A percentile compares a stretch with the other conserved stretches of the same genome.
Conservation (phyloP, 2,797 vertebrate genomes). For the Molossus alvarezi region DNA sequence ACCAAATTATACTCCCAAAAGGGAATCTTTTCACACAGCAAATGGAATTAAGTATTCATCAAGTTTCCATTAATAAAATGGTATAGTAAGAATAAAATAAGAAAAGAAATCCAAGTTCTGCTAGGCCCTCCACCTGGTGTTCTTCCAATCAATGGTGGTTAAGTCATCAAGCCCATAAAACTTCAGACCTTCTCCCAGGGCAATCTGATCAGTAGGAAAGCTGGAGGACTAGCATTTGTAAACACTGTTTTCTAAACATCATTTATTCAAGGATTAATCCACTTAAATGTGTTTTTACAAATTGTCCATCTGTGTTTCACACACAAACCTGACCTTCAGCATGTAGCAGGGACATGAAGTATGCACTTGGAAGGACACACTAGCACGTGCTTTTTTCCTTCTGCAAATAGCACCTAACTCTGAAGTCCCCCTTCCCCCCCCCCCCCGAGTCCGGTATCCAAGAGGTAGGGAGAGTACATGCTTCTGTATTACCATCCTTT, state of each 20-base stretch:
- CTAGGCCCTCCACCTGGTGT: not conserved
- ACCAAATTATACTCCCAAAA: slow-evolving; percentile 53
- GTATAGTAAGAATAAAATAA: not conserved
- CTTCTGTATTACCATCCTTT: slow-evolving; percentile 1
- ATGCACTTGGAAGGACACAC: not conserved
- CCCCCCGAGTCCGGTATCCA: not conserved
- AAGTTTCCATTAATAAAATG: slow-evolving; percentile 66
- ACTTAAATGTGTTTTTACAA: slow-evolving; percentile 62
- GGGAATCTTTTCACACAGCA: slow-evolving; percentile 46
- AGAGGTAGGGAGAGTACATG: not conserved
- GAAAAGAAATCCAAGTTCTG: slow-evolving; percentile 53
- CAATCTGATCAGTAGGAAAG: not conserved
- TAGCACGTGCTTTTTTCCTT: not conserved
- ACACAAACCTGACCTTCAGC: slow-evolving; percentile 65
- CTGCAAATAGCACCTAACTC: not conserved
- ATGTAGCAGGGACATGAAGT: slow-evolving; percentile 27
- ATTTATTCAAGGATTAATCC: slow-evolving; percentile 66
- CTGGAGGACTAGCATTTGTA: slow-evolving; percentile 7
- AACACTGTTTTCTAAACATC: slow-evolving; percentile 49
- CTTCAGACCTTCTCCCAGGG: not conserved
- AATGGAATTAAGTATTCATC: slow-evolving; percentile 63
- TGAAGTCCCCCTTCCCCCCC: not conserved
- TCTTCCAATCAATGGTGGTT: not conserved
- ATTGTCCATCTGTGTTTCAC: slow-evolving; percentile 40
- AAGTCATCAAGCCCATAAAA: not conserved